Conservation (phyloP, 2,888 invertebrate species). For the Kuschelorhynchus macadamiae region DNA sequence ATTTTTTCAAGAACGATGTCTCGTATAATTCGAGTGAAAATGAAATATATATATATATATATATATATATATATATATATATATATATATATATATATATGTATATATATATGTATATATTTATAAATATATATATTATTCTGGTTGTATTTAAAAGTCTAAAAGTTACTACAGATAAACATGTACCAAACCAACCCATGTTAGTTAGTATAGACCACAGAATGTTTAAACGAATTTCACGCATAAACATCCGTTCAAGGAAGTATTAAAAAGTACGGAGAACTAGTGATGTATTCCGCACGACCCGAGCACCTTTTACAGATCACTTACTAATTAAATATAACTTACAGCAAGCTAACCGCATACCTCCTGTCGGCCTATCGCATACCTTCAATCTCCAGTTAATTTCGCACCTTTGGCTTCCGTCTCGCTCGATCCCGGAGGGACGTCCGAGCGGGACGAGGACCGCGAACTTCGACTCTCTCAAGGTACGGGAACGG, state of each 20-base stretch:
- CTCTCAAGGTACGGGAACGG: constrained; percentile 42
- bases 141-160: too few relatives aligned
- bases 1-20: too few relatives aligned
- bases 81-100: too few relatives aligned
- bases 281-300: constrained; percentile 46
- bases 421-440: constrained; percentile 28
- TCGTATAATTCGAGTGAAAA: too few relatives aligned
- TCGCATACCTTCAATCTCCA: constrained; percentile 58
- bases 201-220: too few relatives aligned
- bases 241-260: constrained; percentile 31
- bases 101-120: too few relatives aligned
- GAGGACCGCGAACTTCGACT: constrained; percentile 11
- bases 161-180: too few relatives aligned
- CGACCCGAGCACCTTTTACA: constrained; percentile 57
- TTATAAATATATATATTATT: too few relatives aligned
- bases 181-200: too few relatives aligned
- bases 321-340: constrained; percentile 66
- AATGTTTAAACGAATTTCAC: constrained; percentile 1
- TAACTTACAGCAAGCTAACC: constrained; percentile 63
- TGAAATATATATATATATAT: too few relatives aligned
- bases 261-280: constrained; percentile 43
- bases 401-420: constrained; percentile 49
- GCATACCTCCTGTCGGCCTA: constrained; percentile 64
- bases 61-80: too few relatives aligned
- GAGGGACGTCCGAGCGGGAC: neutral